Conservation (phyloP, 1,140 invertebrate genomes). For the Calliopsis andreniformis region DNA sequence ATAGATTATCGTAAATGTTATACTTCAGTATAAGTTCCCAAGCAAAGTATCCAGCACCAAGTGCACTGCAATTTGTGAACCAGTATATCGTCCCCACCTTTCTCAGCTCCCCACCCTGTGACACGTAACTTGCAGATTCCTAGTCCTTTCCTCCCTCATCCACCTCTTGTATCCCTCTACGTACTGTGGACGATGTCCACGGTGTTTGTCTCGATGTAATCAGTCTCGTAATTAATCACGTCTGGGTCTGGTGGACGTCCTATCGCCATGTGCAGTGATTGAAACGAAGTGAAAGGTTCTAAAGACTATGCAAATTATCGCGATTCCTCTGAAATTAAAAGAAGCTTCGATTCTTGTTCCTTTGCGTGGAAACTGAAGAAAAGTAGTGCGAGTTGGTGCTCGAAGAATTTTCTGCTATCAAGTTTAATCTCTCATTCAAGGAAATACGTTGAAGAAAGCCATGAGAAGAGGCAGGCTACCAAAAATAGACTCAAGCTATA, state of each 20-base stretch:
- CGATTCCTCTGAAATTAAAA: neutral
- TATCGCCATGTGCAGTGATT: neutral
- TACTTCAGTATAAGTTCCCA: constrained; percentile 51
- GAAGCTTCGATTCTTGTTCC: neutral
- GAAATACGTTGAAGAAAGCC: too few relatives aligned
- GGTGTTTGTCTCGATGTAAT: constrained; percentile 66
- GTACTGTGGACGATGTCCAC: constrained; percentile 51
- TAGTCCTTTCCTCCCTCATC: constrained; percentile 60
- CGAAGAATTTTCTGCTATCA: too few relatives aligned
- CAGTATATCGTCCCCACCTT: constrained; percentile 60
- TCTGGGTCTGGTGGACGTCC: constrained; percentile 34
- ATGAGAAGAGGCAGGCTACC: too few relatives aligned
- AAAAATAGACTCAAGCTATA: too few relatives aligned
- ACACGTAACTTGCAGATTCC: constrained; percentile 46
- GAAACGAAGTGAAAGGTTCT: neutral
- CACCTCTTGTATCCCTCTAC: constrained; percentile 56
- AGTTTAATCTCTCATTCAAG: too few relatives aligned
- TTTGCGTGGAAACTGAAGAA: too few relatives aligned
- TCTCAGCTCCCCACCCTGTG: constrained; percentile 44
- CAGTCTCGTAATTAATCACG: constrained; percentile 77
- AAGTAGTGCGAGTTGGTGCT: too few relatives aligned
- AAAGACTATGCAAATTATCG: too few relatives aligned
- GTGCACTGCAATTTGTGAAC: constrained; percentile 53
- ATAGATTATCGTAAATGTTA: constrained; percentile 60
- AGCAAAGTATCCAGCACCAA: constrained; percentile 38